Base-by-base conservation (phyloP, 2,113 vertebrate genomes). In the Serilophus lunatus region DNA sequence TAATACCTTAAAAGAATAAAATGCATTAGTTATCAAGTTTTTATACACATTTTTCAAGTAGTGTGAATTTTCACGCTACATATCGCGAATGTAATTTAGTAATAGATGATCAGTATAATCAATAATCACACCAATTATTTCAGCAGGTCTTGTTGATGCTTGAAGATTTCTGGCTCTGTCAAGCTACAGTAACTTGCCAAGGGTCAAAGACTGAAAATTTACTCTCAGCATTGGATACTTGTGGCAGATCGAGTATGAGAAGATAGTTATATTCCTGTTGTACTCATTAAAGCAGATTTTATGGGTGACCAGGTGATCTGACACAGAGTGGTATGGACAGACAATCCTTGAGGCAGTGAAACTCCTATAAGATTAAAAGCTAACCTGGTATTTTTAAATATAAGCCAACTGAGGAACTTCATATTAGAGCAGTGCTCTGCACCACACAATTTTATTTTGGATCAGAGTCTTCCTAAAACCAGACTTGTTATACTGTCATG, bases 1-100 rank as follows among this genome's bases (percentile, higher is more conserved):
- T 99, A 93, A 99, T 99, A 96, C 99, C 99, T 99, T 89, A 69
- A 91, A 90, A 95, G 59, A 97, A 86, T 64, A 90, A 68, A 75
- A 93, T 90, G 2, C 19, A 70, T 42, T 42, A 79, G 10, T 35
- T 28, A 87, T 5, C 2, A 42, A 9, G n/a, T 51, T 74, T 91
- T 81, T 13, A 69, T 7, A 40, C 9, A 35, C 6, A 18, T 25
- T 64, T 57, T 83, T 71, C 13, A 88, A 78, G 28, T 11, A 59
- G 12, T 25, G 15, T 2, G 4, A 75, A 47, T 60, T 64, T 84
- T 60, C 29, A 82, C 35, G 14, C n/a, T 64, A 24, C 10, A 33
- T n/a, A 60, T 24, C 51, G 47, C 66, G 47, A 74, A 35, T 6
- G 6, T 19, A 82, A 80, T 5, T 56, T 35, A 10, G 14, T 9